Evolutionary conservation across 2,113 vertebrate genomes (phyloP).

Genomic region (Platichthys stellatus): DNA sequence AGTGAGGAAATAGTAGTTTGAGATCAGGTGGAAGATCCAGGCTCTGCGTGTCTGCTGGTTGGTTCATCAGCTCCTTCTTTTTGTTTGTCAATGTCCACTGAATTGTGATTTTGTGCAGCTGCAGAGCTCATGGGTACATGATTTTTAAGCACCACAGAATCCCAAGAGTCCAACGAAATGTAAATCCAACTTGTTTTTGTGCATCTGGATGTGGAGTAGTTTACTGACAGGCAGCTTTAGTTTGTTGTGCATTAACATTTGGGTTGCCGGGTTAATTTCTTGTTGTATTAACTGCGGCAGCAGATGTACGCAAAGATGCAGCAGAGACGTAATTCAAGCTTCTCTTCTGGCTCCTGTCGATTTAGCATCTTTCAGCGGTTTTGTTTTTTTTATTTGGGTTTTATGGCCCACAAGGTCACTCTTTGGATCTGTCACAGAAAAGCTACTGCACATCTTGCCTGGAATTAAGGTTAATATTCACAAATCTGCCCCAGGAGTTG

Average conservation of each 20-base stretch:
- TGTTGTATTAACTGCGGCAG: background rate
- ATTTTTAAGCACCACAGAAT: background rate
- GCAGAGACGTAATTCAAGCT: too few species aligned
- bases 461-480: too few species aligned
- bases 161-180: background rate
- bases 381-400: too few species aligned
- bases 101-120: background rate
- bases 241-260: background rate
- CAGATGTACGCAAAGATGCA: background rate
- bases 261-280: background rate
- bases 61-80: background rate
- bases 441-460: too few species aligned
- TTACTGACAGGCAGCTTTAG: background rate
- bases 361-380: too few species aligned
- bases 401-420: too few species aligned
- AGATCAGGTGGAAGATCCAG: background rate
- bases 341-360: too few species aligned
- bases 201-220: background rate
- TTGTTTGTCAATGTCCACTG: background rate
- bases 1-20: background rate
- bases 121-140: background rate
- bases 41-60: background rate
- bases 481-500: too few species aligned
- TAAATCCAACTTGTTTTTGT: slow-evolving; percentile 1
- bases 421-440: too few species aligned